A percentile compares a stretch with the other conserved stretches of the same genome.
These are phyloP conservation scores for Meiosimyza platycephala DNA, from an alignment of 2,888 invertebrate species.

Conservation along the genomic window DNA sequence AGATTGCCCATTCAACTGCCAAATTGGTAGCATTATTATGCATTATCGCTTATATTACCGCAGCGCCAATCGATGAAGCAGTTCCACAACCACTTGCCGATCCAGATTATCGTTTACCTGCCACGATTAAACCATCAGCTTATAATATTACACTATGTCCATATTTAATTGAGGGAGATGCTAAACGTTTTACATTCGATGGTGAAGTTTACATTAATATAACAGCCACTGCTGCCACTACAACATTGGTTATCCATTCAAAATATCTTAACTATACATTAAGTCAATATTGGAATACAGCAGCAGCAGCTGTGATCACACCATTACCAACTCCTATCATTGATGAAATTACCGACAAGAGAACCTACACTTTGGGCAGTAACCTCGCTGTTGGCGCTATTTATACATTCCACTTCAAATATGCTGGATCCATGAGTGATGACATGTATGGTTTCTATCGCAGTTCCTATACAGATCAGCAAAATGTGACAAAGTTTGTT, in stretches of 20 bases:
- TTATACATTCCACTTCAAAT: slow-evolving; percentile 68
- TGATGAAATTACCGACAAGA: slow-evolving; percentile 63
- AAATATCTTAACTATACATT: slow-evolving; percentile 63
- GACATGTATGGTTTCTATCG: slow-evolving; percentile 70
- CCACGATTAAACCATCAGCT: slow-evolving; percentile 67
- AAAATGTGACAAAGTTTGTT: slow-evolving; percentile 59
- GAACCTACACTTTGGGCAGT: slow-evolving; percentile 64
- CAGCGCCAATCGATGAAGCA: slow-evolving; percentile 42
- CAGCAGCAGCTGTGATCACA: slow-evolving; percentile 44
- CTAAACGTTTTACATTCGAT: slow-evolving; percentile 60
- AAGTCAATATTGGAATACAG: slow-evolving; percentile 49
- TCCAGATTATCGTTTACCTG: slow-evolving; percentile 52
- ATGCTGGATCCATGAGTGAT: slow-evolving; percentile 69
- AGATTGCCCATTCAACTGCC: background rate
- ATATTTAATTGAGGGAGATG: slow-evolving; percentile 64
- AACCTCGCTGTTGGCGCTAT: slow-evolving; percentile 56
- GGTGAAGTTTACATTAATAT: slow-evolving; percentile 68
- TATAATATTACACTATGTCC: slow-evolving; percentile 71
- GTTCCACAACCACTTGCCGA: slow-evolving; percentile 33
- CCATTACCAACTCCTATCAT: slow-evolving; percentile 46
- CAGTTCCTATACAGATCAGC: slow-evolving; percentile 62
- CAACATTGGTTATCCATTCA: slow-evolving; percentile 68
- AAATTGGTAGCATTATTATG: slow-evolving; percentile 48
- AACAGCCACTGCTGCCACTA: slow-evolving; percentile 62
- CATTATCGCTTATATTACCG: slow-evolving; percentile 42